phyloP scores from a whole-genome alignment of 2,888 invertebrate species.

The Habroteleia sp. region DNA sequence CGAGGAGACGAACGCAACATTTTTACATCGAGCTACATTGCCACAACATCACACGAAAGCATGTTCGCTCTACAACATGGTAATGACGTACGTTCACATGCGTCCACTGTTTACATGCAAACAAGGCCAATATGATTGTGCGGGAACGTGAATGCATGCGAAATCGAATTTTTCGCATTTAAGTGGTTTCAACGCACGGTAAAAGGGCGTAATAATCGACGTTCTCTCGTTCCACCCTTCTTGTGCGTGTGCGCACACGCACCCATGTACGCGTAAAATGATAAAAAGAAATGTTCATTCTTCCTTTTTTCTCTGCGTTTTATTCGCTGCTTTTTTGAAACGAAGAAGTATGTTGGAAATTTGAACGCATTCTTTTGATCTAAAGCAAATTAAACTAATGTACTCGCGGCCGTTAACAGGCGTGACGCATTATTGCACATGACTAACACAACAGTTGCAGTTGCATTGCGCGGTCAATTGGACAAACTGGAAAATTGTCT shows the following conservation, averaged over 20 bases:
- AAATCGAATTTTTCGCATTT: slow-evolving; percentile 70
- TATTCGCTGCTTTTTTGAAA: slow-evolving; percentile 5
- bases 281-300: slow-evolving; percentile 13
- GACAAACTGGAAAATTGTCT: not conserved
- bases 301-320: slow-evolving; percentile 1
- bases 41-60: slow-evolving; percentile 61
- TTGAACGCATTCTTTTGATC: not conserved
- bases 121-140: slow-evolving; percentile 69
- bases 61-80: slow-evolving; percentile 58
- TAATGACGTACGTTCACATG: slow-evolving; percentile 66
- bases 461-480: not conserved
- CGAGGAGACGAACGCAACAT: slow-evolving; percentile 61
- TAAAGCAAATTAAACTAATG: not conserved
- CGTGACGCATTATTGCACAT: not conserved
- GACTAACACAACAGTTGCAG: not conserved
- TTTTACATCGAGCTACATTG: slow-evolving; percentile 57
- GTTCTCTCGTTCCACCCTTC: slow-evolving; percentile 59
- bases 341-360: slow-evolving; percentile 8
- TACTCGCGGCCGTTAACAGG: not conserved
- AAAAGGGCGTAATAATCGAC: slow-evolving; percentile 69
- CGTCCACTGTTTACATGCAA: slow-evolving; percentile 73
- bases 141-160: slow-evolving; percentile 66
- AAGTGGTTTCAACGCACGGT: slow-evolving; percentile 71
- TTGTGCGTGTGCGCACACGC: slow-evolving; percentile 49
- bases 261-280: slow-evolving; percentile 11